Percentiles rank a stretch among this genome's conserved stretches.
Conservation (phyloP, 1,140 invertebrate species). For the Charaxes varanes region DNA sequence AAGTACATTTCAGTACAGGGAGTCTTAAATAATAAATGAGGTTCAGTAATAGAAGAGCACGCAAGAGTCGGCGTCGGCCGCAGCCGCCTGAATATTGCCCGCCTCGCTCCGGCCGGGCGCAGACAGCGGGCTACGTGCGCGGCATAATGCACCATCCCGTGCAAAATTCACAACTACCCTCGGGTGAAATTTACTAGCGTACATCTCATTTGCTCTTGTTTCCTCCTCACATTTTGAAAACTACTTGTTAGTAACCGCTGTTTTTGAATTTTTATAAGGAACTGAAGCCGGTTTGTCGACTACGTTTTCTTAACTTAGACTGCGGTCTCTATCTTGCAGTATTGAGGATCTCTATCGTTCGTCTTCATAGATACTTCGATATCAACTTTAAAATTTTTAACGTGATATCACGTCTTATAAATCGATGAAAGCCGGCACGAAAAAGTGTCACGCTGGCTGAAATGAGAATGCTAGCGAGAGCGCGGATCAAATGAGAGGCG, state of each 20-base stretch:
- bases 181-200: conserved; percentile 57
- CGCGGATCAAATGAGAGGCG: no score
- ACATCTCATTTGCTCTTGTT: conserved; percentile 68
- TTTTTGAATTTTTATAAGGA: conserved; percentile 13
- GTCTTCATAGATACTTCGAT: no score
- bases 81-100: conserved; percentile 30
- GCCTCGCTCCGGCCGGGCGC: conserved; percentile 39
- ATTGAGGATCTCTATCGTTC: no score
- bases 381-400: no score
- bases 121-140: conserved; percentile 68
- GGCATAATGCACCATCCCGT: conserved; percentile 61
- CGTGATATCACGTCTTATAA: no score
- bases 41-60: conserved; percentile 56
- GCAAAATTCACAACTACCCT: conserved; percentile 70
- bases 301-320: no score
- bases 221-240: conserved; percentile 26
- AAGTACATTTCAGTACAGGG: conserved; percentile 47
- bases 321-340: no score
- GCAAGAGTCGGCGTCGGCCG: conserved; percentile 31
- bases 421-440: no score
- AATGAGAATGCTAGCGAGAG: no score
- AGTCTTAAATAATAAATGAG: conserved; percentile 67
- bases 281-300: not conserved
- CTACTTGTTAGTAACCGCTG: conserved; percentile 8
- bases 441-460: no score